Evolutionary conservation across 2,888 invertebrate genomes (phyloP).

Genomic region (Disparrhopalites patrizii): DNA sequence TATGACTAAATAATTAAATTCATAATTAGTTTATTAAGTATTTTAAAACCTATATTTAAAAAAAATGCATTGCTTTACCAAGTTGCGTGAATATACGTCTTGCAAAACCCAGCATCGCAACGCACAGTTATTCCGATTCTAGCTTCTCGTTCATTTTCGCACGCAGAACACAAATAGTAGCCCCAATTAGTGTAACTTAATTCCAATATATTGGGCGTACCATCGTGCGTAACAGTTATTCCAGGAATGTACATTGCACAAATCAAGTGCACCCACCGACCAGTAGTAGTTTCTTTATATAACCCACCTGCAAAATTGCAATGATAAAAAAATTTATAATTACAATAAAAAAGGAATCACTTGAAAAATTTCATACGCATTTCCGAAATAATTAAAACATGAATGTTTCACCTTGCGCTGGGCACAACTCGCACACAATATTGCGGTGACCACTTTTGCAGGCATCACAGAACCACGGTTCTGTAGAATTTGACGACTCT

Average conservation of each 20-base stretch:
- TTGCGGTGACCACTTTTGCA: constrained; percentile 85
- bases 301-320: constrained; percentile 81
- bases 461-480: constrained; percentile 99
- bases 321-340: too few species aligned
- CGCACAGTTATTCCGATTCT: constrained; percentile 93
- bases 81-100: constrained; percentile 94
- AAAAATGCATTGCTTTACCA: constrained; percentile 60
- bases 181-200: constrained; percentile 98
- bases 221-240: constrained; percentile 88
- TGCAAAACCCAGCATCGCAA: constrained; percentile 98
- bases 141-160: constrained; percentile 79
- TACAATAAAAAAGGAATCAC: too few species aligned
- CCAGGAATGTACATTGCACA: constrained; percentile 97
- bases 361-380: too few species aligned
- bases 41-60: too few species aligned
- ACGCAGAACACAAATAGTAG: constrained; percentile 82
- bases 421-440: constrained; percentile 93
- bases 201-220: constrained; percentile 91
- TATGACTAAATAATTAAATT: too few species aligned
- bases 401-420: constrained; percentile 64
- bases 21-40: too few species aligned
- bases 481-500: constrained; percentile 89
- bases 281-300: constrained; percentile 95
- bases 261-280: constrained; percentile 96
- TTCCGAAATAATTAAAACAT: constrained; percentile 2